Evolutionary conservation across 2,113 vertebrate species (phyloP).

Genomic region (Ascaphus truei): DNA sequence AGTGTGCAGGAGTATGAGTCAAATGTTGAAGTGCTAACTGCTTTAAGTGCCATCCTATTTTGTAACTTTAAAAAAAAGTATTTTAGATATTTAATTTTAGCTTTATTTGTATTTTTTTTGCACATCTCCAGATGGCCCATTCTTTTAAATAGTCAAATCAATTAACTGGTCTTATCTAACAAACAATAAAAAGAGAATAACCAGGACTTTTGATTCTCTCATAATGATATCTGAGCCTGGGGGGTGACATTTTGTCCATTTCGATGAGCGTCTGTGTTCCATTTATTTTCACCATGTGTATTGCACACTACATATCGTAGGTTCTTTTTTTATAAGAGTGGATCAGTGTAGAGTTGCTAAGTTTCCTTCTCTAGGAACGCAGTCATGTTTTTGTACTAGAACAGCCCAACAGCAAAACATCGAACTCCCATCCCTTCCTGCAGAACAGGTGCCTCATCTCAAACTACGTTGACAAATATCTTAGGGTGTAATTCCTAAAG

Average conservation of each 20-base stretch:
- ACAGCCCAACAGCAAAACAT: too few relatives aligned
- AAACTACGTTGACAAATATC: too few relatives aligned
- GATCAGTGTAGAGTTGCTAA: too few relatives aligned
- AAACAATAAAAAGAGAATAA: conserved; percentile 21
- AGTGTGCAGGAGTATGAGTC: not conserved
- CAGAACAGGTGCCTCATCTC: too few relatives aligned
- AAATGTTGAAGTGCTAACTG: conserved; percentile 62
- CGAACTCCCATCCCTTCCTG: too few relatives aligned
- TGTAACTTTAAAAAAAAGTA: conserved; percentile 51
- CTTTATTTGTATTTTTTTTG: conserved; percentile 35
- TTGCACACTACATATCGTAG: too few relatives aligned
- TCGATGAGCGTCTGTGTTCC: too few relatives aligned
- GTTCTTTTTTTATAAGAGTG: too few relatives aligned
- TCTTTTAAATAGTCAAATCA: not conserved
- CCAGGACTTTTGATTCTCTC: not conserved
- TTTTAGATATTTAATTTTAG: conserved; percentile 52
- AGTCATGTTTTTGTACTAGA: too few relatives aligned
- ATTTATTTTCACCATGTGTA: too few relatives aligned
- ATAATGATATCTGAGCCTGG: not conserved
- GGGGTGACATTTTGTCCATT: not conserved
- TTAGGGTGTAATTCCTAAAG: too few relatives aligned
- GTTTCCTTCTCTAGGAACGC: too few relatives aligned
- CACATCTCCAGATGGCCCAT: not conserved
- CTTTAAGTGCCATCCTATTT: conserved; percentile 71
- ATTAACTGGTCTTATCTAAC: not conserved